Conservation (phyloP, 2,113 vertebrate species). For the Diphyllodes magnificus region DNA sequence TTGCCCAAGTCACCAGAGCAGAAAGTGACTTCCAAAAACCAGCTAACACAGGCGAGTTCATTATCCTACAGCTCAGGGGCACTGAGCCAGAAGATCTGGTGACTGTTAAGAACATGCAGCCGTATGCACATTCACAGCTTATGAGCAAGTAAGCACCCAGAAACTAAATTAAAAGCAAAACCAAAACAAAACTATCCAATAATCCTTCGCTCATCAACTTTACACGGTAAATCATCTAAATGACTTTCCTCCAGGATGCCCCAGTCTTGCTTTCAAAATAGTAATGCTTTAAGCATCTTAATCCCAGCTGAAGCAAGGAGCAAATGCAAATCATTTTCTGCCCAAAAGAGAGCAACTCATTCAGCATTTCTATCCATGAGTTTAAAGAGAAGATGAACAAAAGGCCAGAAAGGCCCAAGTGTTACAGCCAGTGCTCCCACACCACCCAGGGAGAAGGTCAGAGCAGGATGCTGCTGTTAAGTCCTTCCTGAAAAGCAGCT, state of each 20-base stretch:
- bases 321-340: background rate
- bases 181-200: background rate
- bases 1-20: background rate
- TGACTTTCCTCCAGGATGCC: background rate
- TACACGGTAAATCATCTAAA: background rate
- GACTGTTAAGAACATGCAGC: background rate
- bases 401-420: background rate
- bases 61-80: background rate
- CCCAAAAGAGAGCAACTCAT: background rate
- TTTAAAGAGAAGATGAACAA: background rate
- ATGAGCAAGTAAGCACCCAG: background rate
- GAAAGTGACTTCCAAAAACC: constrained; percentile 8
- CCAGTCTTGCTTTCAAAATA: background rate
- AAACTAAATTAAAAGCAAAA: background rate
- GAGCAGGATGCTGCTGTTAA: background rate
- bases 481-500: background rate
- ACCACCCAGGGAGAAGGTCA: background rate
- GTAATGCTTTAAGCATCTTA: background rate
- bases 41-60: background rate
- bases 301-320: background rate
- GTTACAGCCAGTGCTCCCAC: background rate
- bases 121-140: background rate
- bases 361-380: accelerated
- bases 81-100: background rate
- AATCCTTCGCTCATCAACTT: background rate